Percentiles rank a stretch among this genome's conserved stretches.
These are phyloP conservation scores for Amblyopsis hoosieri DNA, from an alignment of 2,797 vertebrate genomes.

Conservation along the genomic window DNA sequence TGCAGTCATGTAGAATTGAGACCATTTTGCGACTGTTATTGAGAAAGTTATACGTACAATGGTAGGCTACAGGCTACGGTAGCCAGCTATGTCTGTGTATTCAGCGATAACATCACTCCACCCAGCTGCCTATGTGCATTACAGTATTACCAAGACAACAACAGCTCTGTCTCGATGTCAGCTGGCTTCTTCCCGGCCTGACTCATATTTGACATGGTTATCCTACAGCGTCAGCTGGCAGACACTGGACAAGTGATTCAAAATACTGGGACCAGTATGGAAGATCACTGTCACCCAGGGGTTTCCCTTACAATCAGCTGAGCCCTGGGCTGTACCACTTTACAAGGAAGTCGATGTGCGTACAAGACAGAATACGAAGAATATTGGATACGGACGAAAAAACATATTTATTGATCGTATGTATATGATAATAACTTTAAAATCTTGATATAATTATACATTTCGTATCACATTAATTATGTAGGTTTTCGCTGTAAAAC, in stretches of 20 bases:
- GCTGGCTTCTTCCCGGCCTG: too few relatives aligned
- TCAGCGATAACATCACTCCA: too few relatives aligned
- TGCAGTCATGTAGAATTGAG: too few relatives aligned
- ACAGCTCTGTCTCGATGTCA: neutral
- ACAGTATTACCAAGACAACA: neutral
- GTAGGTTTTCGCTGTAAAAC: conserved; percentile 4
- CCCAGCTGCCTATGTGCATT: too few relatives aligned
- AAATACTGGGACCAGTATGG: conserved; percentile 23
- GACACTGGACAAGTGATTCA: neutral
- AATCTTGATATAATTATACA: neutral
- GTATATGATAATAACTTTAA: too few relatives aligned
- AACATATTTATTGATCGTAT: neutral
- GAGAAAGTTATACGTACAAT: too few relatives aligned
- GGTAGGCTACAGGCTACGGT: too few relatives aligned
- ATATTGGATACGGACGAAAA: too few relatives aligned
- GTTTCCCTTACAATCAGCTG: conserved; percentile 76
- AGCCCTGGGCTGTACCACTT: conserved; percentile 59
- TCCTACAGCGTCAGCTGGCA: neutral
- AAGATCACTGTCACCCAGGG: conserved; percentile 71
- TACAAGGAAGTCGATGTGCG: neutral
- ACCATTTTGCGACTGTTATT: too few relatives aligned
- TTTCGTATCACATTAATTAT: neutral
- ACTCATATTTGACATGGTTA: neutral
- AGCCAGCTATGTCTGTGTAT: too few relatives aligned
- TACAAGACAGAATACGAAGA: neutral